Conservation (phyloP, 2,888 invertebrate species). For the Erebia aethiops region DNA sequence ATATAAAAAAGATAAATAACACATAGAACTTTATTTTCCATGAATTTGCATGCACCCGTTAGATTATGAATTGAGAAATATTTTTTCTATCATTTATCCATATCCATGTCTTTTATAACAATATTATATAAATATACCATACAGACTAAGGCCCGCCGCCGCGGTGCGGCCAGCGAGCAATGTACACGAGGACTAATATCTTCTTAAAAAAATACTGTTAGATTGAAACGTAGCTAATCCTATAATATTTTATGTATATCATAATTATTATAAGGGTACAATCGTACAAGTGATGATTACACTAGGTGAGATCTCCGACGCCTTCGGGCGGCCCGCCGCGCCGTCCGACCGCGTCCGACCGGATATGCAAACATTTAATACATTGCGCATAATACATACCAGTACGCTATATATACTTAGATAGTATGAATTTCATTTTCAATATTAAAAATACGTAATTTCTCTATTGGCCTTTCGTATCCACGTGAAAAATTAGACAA, state of each 20-base stretch:
- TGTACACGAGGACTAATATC: conserved; percentile 83
- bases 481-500: conserved; percentile 79
- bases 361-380: conserved; percentile 79
- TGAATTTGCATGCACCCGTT: conserved; percentile 82
- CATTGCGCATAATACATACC: conserved; percentile 66
- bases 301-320: conserved; percentile 82
- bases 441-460: conserved; percentile 83
- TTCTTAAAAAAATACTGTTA: conserved; percentile 84
- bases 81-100: conserved; percentile 75
- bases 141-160: conserved; percentile 74
- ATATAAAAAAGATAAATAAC: conserved; percentile 83
- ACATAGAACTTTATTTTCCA: conserved; percentile 76
- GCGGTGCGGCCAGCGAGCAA: conserved; percentile 69
- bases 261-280: conserved; percentile 75
- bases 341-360: conserved; percentile 77
- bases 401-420: conserved; percentile 70
- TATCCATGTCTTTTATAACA: conserved; percentile 79
- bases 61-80: conserved; percentile 80
- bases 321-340: conserved; percentile 74
- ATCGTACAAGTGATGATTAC: conserved; percentile 79
- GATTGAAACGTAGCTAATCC: conserved; percentile 82
- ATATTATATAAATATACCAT: conserved; percentile 77
- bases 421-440: conserved; percentile 78
- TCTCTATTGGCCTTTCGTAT: conserved; percentile 81
- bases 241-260: conserved; percentile 75